Base-by-base conservation (phyloP, 2,113 vertebrate genomes). In the Alouatta palliata region DNA sequence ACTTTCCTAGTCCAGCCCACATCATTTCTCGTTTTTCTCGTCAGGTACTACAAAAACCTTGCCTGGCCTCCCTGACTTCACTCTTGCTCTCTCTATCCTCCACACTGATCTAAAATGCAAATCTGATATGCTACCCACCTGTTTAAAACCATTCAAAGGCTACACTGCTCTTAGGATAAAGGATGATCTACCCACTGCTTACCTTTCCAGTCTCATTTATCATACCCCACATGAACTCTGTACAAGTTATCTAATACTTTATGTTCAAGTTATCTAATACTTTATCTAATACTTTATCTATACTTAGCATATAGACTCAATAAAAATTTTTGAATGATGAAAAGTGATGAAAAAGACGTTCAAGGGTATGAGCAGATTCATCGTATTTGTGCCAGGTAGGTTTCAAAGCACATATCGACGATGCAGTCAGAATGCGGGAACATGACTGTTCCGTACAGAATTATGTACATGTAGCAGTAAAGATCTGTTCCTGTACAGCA, bases 321-420 rank as follows among this genome's bases (percentile, higher is more conserved):
- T 85, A 66, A 80, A 76, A 71, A 13, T 27, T 83, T 90, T 32
- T 37, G 27, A 64, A 64, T 77, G 32, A 77, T 45, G 47, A 90
- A 77, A 68, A 76, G 6, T 79, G 25, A 52, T 40, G 49, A 58
- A 58, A 89, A 83, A 21, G n/a, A 19, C 12, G 10, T 76, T 87
- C 35, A 82, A 83, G 23, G 19, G 84, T 52, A 52, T 80, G 11
- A 79, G 32, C 49, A 79, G 77, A 70, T 88, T 54, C 20, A 87
- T 92, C 52, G 52, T 92, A 84, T 85, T 83, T 82, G 40, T 92
- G 76, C 12, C 49, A 92, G 45, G 73, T 73, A 70, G 35, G 19
- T 87, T 87, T 96, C 88, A 97, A 95, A 94, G 64, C 66, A 76
- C 25, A 43, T 81, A 25, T 23, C 73, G 86, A 37, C 27, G 81